A percentile compares a stretch with the other conserved stretches of the same genome.
phyloP scores from a whole-genome alignment of 2,113 vertebrate species.

The Otus sunia region DNA sequence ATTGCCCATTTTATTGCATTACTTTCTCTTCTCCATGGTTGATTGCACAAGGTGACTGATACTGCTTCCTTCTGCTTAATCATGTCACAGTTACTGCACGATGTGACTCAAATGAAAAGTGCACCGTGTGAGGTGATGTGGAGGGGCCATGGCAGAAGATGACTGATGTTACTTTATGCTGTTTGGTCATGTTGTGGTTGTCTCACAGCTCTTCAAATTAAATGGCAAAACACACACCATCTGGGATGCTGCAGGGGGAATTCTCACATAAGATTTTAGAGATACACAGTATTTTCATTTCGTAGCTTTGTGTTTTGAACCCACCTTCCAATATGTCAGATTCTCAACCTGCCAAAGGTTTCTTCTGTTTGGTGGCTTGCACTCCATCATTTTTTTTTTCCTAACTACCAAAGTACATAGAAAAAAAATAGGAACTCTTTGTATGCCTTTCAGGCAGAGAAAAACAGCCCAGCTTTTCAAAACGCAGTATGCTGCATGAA shows the following conservation, averaged over 20 bases:
- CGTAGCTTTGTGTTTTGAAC: not conserved
- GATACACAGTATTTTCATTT: not conserved
- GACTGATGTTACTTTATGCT: not conserved
- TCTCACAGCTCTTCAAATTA: not conserved
- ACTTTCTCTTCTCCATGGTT: not conserved
- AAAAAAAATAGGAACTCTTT: not conserved
- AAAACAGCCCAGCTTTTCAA: constrained; percentile 41
- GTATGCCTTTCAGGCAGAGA: not conserved
- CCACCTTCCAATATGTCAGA: not conserved
- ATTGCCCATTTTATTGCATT: constrained; percentile 5
- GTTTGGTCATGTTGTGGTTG: not conserved
- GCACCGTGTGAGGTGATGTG: accelerated
- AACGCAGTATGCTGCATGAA: constrained; percentile 13
- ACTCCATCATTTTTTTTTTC: not conserved
- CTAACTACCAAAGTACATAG: not conserved
- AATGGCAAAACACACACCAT: not conserved
- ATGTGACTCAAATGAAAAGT: not conserved
- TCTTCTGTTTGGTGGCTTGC: not conserved
- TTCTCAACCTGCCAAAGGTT: not conserved
- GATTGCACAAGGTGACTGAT: not conserved
- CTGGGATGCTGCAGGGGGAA: not conserved
- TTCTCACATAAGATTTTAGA: not conserved
- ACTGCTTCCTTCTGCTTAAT: not conserved
- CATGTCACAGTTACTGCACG: not conserved
- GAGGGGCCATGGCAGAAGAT: not conserved